phyloP scores from a whole-genome alignment of 2,888 invertebrate genomes.

The Noctua janthina region DNA sequence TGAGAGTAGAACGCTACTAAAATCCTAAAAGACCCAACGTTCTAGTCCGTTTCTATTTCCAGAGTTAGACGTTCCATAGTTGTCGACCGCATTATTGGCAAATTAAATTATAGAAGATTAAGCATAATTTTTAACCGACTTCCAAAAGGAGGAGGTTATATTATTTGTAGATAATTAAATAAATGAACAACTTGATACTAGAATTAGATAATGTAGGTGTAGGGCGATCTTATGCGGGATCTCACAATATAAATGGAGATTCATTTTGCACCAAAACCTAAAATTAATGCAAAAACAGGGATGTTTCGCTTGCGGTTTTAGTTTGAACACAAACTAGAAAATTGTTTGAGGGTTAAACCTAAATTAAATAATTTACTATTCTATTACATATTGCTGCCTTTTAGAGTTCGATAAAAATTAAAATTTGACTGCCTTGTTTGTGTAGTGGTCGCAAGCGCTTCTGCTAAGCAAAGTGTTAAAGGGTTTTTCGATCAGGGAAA shows the following conservation, averaged over 20 bases:
- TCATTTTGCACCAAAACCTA: slow-evolving; percentile 8
- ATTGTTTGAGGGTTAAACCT: slow-evolving; percentile 13
- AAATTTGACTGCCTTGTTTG: neutral
- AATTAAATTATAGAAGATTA: neutral
- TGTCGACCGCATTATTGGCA: neutral
- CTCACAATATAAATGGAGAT: neutral
- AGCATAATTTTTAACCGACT: neutral
- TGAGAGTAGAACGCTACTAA: neutral
- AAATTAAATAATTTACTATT: slow-evolving; percentile 11
- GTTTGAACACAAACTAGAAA: slow-evolving; percentile 18
- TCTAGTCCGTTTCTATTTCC: neutral
- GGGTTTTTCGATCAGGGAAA: neutral
- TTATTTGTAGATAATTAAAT: neutral
- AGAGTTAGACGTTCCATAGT: too few species aligned
- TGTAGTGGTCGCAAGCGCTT: too few species aligned
- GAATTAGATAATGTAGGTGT: neutral
- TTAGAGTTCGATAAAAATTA: neutral
- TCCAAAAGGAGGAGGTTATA: too few species aligned
- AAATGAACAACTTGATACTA: neutral
- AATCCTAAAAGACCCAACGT: neutral
- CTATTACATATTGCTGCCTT: neutral
- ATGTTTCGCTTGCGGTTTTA: slow-evolving; percentile 18
- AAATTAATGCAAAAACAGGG: slow-evolving; percentile 41
- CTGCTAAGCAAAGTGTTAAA: too few species aligned
- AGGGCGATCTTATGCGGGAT: neutral